Conservation (phyloP, 1,140 invertebrate species). For the Bombus superbus region DNA sequence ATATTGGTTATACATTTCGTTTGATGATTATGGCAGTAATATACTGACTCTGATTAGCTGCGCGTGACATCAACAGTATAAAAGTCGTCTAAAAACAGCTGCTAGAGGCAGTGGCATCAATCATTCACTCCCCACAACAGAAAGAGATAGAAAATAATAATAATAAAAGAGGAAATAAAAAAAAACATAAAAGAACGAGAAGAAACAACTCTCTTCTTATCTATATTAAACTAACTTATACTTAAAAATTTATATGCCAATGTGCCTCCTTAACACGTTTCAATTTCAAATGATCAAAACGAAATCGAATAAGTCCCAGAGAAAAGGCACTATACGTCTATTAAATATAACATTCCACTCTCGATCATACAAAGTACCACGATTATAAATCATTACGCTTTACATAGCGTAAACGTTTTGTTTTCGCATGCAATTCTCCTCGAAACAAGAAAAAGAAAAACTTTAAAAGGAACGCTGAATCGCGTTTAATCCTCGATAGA, state of each 20-base stretch:
- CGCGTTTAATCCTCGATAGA: neutral
- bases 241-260: slow-evolving; percentile 58
- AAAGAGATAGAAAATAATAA: slow-evolving; percentile 27
- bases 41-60: slow-evolving; percentile 76
- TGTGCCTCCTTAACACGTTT: slow-evolving; percentile 72
- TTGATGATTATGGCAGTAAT: slow-evolving; percentile 78
- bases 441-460: neutral
- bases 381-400: slow-evolving; percentile 6
- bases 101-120: slow-evolving; percentile 72
- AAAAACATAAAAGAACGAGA: slow-evolving; percentile 43
- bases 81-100: slow-evolving; percentile 75
- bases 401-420: neutral
- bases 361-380: slow-evolving; percentile 35
- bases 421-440: neutral
- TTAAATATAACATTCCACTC: slow-evolving; percentile 58
- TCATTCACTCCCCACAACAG: slow-evolving; percentile 64
- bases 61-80: slow-evolving; percentile 76
- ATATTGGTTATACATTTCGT: slow-evolving; percentile 77
- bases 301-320: slow-evolving; percentile 68
- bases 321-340: slow-evolving; percentile 76
- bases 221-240: slow-evolving; percentile 60
- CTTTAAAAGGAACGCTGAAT: neutral
- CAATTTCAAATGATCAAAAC: slow-evolving; percentile 51
- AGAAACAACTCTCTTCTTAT: slow-evolving; percentile 50
- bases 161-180: slow-evolving; percentile 23